Evolutionary conservation across 2,113 vertebrate species (phyloP), one percentile per base, ranked within the genome.

Genomic region (Eidolon helvum): DNA sequence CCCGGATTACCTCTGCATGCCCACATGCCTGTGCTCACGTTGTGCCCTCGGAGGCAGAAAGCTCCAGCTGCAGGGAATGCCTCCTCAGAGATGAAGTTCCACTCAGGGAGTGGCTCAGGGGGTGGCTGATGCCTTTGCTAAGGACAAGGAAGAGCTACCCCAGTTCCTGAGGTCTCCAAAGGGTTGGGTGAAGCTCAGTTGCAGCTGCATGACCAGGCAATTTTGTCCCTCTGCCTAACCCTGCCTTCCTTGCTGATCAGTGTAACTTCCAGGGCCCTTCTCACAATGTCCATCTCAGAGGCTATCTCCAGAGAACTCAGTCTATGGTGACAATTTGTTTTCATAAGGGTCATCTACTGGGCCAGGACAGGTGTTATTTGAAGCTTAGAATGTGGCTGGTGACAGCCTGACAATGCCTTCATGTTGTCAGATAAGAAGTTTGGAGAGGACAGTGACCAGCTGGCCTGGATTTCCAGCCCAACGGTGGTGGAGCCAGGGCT

Each of bases 131-230:
- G 26, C 19, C 21, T 68, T 75, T 19, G 4, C 35, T 1, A 0
- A 10, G 40, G 30, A 77, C 14, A 26, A 45, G 10, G 71, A 28
- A 61, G 15, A 68, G 33, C 33, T 21, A 28, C 24, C 35, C 88
- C 22, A 50, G 50, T 11, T 75, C 10, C 14, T 0, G 1, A 28
- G 38, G 1, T 1, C 9, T 26, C 22, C 0, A 1, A 21, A 21
- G 19, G 28, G 26, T 10, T 19, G 11, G 43, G 43, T 21, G 7
- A 68, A 66, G n/a, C 45, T 57, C 55, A 10, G 14, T 7, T 26
- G 66, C 26, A 26, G 18, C 38, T 68, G 74, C 0, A 1, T 9
- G 35, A 12, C 10, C 5, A 3, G 57, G 19, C 35, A 38, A 43
- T 30, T 35, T 15, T 8, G n/a, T 43, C 22, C 15, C 38, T 57